phyloP scores from a whole-genome alignment of 2,797 vertebrate genomes.

The Schizopygopsis malacanthus region DNA sequence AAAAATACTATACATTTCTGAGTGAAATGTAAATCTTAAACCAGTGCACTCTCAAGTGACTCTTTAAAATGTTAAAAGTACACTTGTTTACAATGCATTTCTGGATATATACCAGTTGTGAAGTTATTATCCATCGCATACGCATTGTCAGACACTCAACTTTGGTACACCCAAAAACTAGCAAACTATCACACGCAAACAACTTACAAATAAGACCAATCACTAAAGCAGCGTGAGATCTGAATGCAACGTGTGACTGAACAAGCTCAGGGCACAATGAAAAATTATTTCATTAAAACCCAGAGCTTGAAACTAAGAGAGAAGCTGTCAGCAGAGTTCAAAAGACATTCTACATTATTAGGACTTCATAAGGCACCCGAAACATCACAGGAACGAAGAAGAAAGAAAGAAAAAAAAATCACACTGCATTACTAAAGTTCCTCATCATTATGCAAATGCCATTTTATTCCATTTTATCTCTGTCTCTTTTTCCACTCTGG shows the following conservation, averaged over 20 bases:
- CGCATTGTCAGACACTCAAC: neutral
- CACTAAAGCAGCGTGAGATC: constrained; percentile 38
- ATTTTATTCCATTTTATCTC: constrained; percentile 79
- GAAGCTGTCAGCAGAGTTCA: constrained; percentile 70
- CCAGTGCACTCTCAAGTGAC: neutral
- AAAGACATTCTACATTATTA: constrained; percentile 68
- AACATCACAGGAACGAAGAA: constrained; percentile 67
- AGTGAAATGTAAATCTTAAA: neutral
- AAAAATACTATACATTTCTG: no score
- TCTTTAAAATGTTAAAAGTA: neutral
- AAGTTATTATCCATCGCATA: neutral
- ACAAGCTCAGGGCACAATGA: constrained; percentile 50
- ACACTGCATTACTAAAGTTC: constrained; percentile 74
- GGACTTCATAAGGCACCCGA: constrained; percentile 64
- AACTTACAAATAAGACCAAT: constrained; percentile 27
- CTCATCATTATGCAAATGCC: constrained; percentile 80
- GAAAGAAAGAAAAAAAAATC: constrained; percentile 61
- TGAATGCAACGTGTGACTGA: constrained; percentile 32
- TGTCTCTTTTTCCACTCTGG: constrained; percentile 72
- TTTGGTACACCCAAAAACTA: constrained; percentile 13
- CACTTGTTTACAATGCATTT: neutral
- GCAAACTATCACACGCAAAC: constrained; percentile 2
- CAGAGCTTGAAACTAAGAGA: constrained; percentile 37
- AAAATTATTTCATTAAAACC: constrained; percentile 40
- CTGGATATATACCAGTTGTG: neutral